Base-by-base conservation (phyloP, 1,140 invertebrate genomes). In the Drosophila orosa region DNA sequence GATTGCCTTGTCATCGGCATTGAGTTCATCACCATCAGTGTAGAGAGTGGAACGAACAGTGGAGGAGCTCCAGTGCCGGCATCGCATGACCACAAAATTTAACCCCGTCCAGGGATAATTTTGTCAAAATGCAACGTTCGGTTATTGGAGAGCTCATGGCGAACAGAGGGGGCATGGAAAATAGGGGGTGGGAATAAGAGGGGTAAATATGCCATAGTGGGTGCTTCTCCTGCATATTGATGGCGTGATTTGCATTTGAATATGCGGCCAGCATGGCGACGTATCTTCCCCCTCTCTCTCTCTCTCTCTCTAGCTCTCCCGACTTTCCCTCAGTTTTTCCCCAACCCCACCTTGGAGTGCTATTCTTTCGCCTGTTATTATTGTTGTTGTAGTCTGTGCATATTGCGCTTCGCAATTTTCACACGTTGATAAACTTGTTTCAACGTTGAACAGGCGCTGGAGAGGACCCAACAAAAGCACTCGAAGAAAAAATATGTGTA, bases 161-260 rank as follows among this genome's bases (percentile, higher is more conserved):
- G 24, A 10, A 24, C 24, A 19, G n/a, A 12, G 27, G 19, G 33
- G 27, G 6, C 33, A 47, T 25, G 9, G 31, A 33, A 50, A 54
- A 54, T 39, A 12, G 12, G n/a, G n/a, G 24, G 25, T 40, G 24
- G 9, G 15, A 17, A 37, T 19, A 31, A 13, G 27, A 60, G 40
- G 48, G 25, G 29, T 25, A 29, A 12, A 48, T 67, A 48, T 55
- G 50, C 47, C 27, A 31, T 40, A 24, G 54, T 54, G 39, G 55
- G 48, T 50, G 62, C 22, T 15, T 37, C 33, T 15, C 27, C 61
- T 89, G 84, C 84, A 89, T 89, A 89, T 89, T 89, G 80, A 89
- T 89, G 84, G 82, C 80, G 84, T 89, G 84, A 89, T 89, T 89
- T 89, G 85, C 84, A 89, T 89, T 90, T 90, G 85, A 89, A 89